These are phyloP conservation scores for Erebia aethiops DNA, from an alignment of 2,888 invertebrate species.

Conservation along the genomic window DNA sequence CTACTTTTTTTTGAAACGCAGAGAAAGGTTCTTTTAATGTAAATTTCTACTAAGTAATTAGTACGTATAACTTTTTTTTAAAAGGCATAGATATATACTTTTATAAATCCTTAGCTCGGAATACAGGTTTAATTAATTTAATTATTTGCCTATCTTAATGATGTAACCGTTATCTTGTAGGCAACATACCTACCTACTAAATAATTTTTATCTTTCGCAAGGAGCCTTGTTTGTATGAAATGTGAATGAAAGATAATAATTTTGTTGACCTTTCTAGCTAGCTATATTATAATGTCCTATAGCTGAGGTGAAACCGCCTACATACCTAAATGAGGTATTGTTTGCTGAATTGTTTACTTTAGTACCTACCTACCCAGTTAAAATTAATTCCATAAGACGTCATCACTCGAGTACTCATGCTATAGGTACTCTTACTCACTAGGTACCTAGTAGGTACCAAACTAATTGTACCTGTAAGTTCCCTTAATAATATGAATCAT, in stretches of 20 bases:
- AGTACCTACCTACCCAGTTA: neutral
- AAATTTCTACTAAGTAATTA: too few species aligned
- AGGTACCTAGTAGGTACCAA: too few species aligned
- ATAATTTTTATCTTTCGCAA: slow-evolving; percentile 7
- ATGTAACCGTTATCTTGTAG: slow-evolving; percentile 46
- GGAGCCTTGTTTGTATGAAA: slow-evolving; percentile 41
- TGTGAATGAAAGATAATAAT: slow-evolving; percentile 57
- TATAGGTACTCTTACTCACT: too few species aligned
- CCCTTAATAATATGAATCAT: too few species aligned
- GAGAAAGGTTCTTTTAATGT: slow-evolving; percentile 20
- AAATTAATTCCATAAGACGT: too few species aligned
- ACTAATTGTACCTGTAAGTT: too few species aligned
- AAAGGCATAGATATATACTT: neutral
- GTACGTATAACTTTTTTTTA: neutral
- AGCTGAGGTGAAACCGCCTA: slow-evolving; percentile 20
- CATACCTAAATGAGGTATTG: slow-evolving; percentile 7
- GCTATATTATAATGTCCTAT: slow-evolving; percentile 28
- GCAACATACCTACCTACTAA: too few species aligned
- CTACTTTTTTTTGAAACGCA: slow-evolving; percentile 23
- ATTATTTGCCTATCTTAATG: slow-evolving; percentile 42
- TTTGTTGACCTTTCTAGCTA: slow-evolving; percentile 47
- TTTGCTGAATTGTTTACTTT: slow-evolving; percentile 30
- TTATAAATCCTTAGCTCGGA: neutral
- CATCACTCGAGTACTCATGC: too few species aligned
- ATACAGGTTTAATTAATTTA: neutral